Conservation (phyloP, 2,113 vertebrate genomes). For the Strix uralensis region DNA sequence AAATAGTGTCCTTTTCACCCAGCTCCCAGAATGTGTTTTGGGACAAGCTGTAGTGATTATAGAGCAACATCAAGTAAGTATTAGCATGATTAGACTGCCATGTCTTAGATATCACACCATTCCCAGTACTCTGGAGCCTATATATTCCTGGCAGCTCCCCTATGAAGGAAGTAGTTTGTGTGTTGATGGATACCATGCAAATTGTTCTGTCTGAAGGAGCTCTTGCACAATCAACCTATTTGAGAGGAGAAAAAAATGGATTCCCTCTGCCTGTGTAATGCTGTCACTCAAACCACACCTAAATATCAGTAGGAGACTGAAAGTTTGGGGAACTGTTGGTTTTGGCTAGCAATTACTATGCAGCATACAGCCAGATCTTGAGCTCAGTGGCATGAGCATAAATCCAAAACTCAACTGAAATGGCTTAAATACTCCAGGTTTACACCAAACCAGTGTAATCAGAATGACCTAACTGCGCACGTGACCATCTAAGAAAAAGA, state of each 20-base stretch:
- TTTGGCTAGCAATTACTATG: conserved; percentile 10
- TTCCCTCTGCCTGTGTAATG: conserved; percentile 15
- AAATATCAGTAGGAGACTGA: conserved; percentile 46
- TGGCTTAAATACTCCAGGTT: background rate
- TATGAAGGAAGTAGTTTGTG: conserved; percentile 42
- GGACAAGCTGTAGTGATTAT: background rate
- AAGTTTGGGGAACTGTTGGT: conserved; percentile 25
- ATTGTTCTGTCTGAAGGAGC: conserved; percentile 49
- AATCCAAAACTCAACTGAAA: background rate
- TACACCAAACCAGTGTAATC: background rate
- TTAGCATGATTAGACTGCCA: background rate
- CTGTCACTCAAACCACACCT: conserved; percentile 34
- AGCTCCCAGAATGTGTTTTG: background rate
- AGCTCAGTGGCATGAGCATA: background rate
- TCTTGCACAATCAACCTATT: conserved; percentile 31
- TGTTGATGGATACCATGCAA: conserved; percentile 47
- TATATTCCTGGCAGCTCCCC: background rate
- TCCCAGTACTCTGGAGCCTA: background rate
- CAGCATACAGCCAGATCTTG: background rate
- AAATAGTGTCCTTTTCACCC: background rate
- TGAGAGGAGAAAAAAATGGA: conserved; percentile 2
- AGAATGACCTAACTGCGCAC: background rate
- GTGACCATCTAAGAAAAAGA: background rate
- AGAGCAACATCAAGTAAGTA: background rate
- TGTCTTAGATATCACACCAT: background rate